Conservation (phyloP, 2,797 vertebrate species). For the Remorina albescens region DNA sequence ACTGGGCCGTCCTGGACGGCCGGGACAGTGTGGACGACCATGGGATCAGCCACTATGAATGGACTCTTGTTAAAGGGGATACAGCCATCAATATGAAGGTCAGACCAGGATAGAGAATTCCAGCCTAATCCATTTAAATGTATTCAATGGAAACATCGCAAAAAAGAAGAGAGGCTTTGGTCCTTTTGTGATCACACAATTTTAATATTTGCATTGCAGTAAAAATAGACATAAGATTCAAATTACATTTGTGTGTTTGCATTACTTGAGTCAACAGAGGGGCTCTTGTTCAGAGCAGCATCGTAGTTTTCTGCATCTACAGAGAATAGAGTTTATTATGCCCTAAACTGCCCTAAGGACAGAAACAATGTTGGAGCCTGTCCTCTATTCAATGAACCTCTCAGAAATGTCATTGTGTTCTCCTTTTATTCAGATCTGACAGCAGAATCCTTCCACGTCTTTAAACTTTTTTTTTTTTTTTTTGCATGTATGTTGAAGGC, state of each 20-base stretch:
- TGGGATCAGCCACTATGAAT: conserved; percentile 89
- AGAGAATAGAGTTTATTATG: conserved; percentile 58
- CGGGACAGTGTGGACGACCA: conserved; percentile 94
- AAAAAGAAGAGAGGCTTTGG: neutral
- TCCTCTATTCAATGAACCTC: neutral
- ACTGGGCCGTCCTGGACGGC: conserved; percentile 93
- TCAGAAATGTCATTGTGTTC: neutral
- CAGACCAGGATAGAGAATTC: conserved; percentile 22
- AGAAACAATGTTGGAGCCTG: conserved; percentile 2
- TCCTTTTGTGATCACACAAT: neutral
- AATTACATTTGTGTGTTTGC: conserved; percentile 39
- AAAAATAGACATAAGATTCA: conserved; percentile 16
- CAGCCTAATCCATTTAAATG: neutral
- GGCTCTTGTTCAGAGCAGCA: conserved; percentile 23
- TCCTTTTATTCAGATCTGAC: neutral
- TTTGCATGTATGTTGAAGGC: conserved; percentile 78
- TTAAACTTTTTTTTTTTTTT: neutral
- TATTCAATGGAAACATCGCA: neutral
- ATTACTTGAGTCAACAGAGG: conserved; percentile 52
- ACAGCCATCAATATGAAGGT: conserved; percentile 92
- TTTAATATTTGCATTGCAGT: conserved; percentile 30
- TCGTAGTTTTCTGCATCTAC: conserved; percentile 29
- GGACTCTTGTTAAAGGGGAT: conserved; percentile 90
- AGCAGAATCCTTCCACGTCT: no score
- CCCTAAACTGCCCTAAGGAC: conserved; percentile 30